Evolutionary conservation across 2,113 vertebrate genomes (phyloP).

Genomic region (Blennius ocellaris): DNA sequence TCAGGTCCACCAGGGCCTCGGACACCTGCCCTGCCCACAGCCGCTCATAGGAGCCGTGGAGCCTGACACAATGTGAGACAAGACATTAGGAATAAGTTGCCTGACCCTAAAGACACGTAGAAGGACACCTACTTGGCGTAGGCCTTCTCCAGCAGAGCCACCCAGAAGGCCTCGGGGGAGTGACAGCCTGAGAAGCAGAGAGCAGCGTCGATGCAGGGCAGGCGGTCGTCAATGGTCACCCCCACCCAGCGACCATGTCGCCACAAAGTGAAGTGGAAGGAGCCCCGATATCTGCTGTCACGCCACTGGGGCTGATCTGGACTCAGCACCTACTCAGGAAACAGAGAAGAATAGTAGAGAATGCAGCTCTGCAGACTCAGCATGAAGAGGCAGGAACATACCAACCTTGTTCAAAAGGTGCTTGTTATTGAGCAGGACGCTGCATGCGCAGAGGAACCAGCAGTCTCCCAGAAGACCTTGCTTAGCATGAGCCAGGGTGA

Average conservation of each 20-base stretch:
- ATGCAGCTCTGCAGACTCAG: background rate
- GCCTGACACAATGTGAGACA: slow-evolving; percentile 74
- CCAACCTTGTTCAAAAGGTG: slow-evolving; percentile 87
- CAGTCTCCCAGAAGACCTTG: slow-evolving; percentile 97
- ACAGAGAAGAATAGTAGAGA: slow-evolving; percentile 8
- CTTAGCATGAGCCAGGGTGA: slow-evolving; percentile 86
- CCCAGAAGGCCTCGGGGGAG: slow-evolving; percentile 91
- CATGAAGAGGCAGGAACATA: slow-evolving; percentile 46
- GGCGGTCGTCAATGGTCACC: slow-evolving; percentile 90
- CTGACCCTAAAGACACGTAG: too few relatives aligned
- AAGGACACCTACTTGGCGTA: slow-evolving; percentile 90
- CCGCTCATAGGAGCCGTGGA: slow-evolving; percentile 91
- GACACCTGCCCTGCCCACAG: slow-evolving; percentile 97
- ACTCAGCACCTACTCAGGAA: slow-evolving; percentile 86
- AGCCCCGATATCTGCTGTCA: slow-evolving; percentile 86
- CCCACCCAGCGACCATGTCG: slow-evolving; percentile 91
- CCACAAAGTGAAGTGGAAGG: slow-evolving; percentile 91
- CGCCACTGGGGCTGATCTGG: slow-evolving; percentile 90
- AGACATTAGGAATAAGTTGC: too few relatives aligned
- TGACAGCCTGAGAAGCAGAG: slow-evolving; percentile 95
- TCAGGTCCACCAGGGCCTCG: slow-evolving; percentile 94
- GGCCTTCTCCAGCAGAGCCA: slow-evolving; percentile 95
- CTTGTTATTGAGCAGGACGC: slow-evolving; percentile 88
- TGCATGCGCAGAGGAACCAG: slow-evolving; percentile 96
- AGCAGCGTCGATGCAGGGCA: slow-evolving; percentile 90